Base-by-base conservation (phyloP, 2,113 vertebrate species). In the Rana temporaria region DNA sequence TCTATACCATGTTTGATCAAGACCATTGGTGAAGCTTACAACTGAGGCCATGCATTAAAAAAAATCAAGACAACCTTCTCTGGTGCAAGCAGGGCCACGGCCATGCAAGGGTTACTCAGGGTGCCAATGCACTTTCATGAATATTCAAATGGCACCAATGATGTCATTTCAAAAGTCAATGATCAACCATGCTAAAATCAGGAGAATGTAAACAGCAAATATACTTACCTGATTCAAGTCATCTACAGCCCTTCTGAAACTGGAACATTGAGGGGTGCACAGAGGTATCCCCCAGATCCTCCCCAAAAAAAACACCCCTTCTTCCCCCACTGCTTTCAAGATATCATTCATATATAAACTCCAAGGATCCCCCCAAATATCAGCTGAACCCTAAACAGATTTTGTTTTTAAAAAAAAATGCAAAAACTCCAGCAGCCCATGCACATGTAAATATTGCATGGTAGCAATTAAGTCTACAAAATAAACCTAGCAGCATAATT, bases 171-270 rank as follows among this genome's bases (percentile, higher is more conserved):
- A 56, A 57, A 64, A 68, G 53, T 16, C 71, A 64, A 32, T 60
- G 62, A 83, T 83, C 81, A 76, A 83, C 76, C 56, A 34, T 56
- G 53, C 79, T 38, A 67, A 73, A 64, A 75, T 57, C 62, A 75
- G 18, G 62, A 5, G 59, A 63, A 60, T 56, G 63, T 24, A 75
- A 83, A 81, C 38, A 65, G 38, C 69, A 70, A 65, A 55, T 42
- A 76, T 83, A 68, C 81, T 53, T 76, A 83, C 81, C 81, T 75
- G 72, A 24, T 74, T 24, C 14, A 66, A 15, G 48, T 56, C 64
- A 48, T 48, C 20, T 20, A 2, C 22, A 32, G 52, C 53, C 66
- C 76, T 64, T 17, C n/a, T 66, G 15, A 52, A 6, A 15, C 12
- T 18, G 78, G 12, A 48, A 69, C 12, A 69, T 4, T 19, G 11